These are phyloP conservation scores for Microctonus brassicae DNA, from an alignment of 2,888 invertebrate genomes.

Conservation along the genomic window DNA sequence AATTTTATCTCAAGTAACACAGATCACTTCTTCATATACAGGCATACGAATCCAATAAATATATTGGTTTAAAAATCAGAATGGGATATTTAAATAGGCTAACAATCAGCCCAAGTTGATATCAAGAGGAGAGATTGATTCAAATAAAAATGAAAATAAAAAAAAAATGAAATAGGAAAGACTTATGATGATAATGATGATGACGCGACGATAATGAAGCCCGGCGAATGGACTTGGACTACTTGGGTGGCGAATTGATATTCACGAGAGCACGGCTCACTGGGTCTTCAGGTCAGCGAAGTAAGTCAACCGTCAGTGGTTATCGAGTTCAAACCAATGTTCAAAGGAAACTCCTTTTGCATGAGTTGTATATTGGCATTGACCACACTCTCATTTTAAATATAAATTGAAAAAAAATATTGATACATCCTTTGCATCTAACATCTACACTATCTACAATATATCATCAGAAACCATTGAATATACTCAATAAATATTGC, in stretches of 20 bases:
- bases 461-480: neutral
- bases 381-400: neutral
- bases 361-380: neutral
- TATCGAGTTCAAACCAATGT: conserved; percentile 6
- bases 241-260: conserved; percentile 49
- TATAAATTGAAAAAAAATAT: too few species aligned
- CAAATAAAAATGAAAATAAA: neutral
- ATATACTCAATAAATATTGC: too few species aligned
- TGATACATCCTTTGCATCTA: neutral
- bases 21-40: too few species aligned
- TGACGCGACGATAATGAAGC: too few species aligned
- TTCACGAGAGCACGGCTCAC: conserved; percentile 56
- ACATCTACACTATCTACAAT: too few species aligned
- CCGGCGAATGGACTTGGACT: conserved; percentile 16
- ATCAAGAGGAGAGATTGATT: neutral
- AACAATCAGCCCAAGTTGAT: too few species aligned
- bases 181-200: neutral
- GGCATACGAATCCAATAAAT: too few species aligned
- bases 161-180: too few species aligned
- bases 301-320: conserved; percentile 56
- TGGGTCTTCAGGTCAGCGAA: conserved; percentile 67
- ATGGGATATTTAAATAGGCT: too few species aligned
- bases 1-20: too few species aligned
- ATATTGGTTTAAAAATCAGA: too few species aligned
- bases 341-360: neutral